phyloP scores from a whole-genome alignment of 2,113 vertebrate species.

The Bucco capensis region DNA sequence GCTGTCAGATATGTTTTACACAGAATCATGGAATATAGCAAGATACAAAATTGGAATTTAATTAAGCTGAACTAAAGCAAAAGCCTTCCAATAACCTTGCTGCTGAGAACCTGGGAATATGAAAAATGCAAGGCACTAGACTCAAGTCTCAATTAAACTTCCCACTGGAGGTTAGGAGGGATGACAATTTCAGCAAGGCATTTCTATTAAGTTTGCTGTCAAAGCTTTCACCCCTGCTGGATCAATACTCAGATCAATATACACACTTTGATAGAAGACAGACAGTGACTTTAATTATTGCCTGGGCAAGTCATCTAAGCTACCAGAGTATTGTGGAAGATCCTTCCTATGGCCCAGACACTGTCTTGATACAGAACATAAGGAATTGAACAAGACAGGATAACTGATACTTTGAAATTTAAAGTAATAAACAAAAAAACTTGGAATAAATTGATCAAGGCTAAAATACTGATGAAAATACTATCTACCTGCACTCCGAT shows the following conservation, averaged over 20 bases:
- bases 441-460: background rate
- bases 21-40: background rate
- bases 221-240: background rate
- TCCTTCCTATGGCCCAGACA: background rate
- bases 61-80: conserved; percentile 39
- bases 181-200: background rate
- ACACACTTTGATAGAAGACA: background rate
- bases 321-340: background rate
- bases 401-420: background rate
- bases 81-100: conserved; percentile 5
- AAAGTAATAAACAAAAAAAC: background rate
- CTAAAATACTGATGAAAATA: background rate
- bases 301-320: background rate
- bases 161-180: background rate
- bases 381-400: background rate
- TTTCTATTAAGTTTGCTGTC: background rate
- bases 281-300: background rate
- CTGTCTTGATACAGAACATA: background rate
- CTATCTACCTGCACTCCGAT: background rate
- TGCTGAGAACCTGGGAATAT: background rate
- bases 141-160: background rate
- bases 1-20: background rate
- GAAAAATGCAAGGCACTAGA: background rate
- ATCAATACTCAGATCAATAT: background rate
- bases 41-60: conserved; percentile 34